Evolutionary conservation across 2,113 vertebrate genomes (phyloP).

Genomic region (Gnathonemus longibarbis): DNA sequence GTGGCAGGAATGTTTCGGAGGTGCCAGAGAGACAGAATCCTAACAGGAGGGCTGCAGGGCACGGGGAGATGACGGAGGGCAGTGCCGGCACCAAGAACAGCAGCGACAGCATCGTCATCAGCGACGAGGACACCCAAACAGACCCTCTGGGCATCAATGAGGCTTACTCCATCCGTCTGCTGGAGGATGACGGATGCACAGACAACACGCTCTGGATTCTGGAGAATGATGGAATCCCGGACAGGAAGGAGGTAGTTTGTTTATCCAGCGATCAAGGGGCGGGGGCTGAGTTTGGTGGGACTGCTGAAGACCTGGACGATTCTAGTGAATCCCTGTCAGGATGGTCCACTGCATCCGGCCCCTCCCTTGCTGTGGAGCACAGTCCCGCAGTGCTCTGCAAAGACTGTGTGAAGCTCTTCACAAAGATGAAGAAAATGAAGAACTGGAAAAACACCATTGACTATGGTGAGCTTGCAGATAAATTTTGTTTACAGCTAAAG

Average conservation of each 20-base stretch:
- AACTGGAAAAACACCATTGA: conserved; percentile 9
- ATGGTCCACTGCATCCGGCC: conserved; percentile 9
- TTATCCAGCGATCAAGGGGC: background rate
- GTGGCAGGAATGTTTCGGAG: background rate
- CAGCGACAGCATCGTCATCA: background rate
- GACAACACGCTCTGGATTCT: background rate
- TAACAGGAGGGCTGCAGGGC: background rate
- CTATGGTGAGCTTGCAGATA: background rate
- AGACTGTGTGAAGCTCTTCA: background rate
- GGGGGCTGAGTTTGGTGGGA: background rate
- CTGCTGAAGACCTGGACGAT: background rate
- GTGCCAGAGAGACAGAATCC: background rate
- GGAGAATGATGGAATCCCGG: background rate
- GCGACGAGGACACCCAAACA: background rate
- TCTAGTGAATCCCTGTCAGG: background rate
- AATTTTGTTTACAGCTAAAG: background rate
- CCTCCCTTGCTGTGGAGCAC: background rate
- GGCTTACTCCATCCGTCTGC: background rate
- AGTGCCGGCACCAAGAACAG: background rate
- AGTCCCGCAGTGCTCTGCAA: background rate
- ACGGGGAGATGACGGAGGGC: background rate
- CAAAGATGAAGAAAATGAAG: conserved; percentile 6
- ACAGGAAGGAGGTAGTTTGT: background rate
- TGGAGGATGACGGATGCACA: background rate
- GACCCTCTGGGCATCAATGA: background rate